phyloP scores from a whole-genome alignment of 2,797 vertebrate species.

The Falco cherrug region DNA sequence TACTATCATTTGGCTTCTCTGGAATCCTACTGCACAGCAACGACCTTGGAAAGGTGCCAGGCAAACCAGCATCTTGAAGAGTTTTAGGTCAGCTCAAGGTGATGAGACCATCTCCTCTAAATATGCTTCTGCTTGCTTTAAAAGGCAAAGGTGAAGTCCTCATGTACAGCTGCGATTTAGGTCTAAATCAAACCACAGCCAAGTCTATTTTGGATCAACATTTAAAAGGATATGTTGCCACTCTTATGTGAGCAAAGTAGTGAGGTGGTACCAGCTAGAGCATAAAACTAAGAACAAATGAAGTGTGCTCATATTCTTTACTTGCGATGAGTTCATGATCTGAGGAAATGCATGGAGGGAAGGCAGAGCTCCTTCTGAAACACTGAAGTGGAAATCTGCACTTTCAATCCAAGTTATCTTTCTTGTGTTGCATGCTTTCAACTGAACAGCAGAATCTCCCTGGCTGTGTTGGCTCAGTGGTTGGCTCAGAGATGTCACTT shows the following conservation, averaged over 20 bases:
- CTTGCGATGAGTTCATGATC: neutral
- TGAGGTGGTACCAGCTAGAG: fast-evolving
- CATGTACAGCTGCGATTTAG: neutral
- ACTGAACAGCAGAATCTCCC: neutral
- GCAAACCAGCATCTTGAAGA: neutral
- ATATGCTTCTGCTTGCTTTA: neutral
- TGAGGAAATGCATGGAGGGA: neutral
- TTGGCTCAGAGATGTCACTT: neutral
- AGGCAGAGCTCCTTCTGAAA: neutral
- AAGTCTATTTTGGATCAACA: constrained; percentile 3
- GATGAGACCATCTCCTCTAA: neutral
- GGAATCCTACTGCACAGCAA: neutral
- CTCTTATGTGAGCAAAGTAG: neutral
- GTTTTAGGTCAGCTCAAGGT: neutral
- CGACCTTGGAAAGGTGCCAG: neutral
- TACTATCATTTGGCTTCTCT: neutral
- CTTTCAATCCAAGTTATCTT: neutral
- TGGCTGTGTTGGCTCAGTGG: neutral
- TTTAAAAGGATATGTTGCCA: neutral
- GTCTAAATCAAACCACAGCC: neutral
- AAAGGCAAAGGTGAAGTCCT: neutral
- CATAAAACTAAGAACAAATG: neutral
- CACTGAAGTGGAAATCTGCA: neutral
- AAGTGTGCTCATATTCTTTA: neutral
- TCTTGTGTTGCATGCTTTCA: neutral